These are phyloP conservation scores for Crocidura indochinensis DNA, from an alignment of 2,797 vertebrate species.

Conservation along the genomic window DNA sequence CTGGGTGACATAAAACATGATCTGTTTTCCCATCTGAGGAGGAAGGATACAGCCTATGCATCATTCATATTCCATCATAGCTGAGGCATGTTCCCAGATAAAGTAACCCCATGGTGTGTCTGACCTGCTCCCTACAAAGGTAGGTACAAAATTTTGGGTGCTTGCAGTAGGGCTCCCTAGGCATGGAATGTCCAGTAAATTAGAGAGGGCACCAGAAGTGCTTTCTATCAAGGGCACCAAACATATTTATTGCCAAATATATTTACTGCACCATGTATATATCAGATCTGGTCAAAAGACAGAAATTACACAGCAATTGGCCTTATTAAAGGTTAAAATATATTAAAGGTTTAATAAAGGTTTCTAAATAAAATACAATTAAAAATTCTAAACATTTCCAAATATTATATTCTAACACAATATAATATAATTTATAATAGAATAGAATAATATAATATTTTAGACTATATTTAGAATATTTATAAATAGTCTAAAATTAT, in stretches of 20 bases:
- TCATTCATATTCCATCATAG: neutral
- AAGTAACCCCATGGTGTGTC: too few species aligned
- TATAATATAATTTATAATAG: too few species aligned
- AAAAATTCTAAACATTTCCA: too few species aligned
- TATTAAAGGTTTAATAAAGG: neutral
- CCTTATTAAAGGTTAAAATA: neutral
- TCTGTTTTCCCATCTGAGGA: neutral
- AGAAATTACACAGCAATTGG: neutral
- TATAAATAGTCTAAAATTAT: too few species aligned
- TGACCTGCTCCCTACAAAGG: neutral
- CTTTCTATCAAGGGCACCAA: neutral
- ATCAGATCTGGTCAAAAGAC: neutral
- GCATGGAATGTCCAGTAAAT: neutral
- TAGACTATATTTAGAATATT: too few species aligned
- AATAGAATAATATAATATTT: too few species aligned
- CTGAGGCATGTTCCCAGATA: neutral
- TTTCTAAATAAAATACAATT: too few species aligned
- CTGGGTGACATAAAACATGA: neutral
- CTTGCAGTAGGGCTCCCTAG: neutral
- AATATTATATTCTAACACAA: too few species aligned
- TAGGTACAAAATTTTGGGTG: neutral
- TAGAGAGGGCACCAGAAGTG: neutral
- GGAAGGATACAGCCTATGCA: neutral
- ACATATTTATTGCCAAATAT: too few species aligned
- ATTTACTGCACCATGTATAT: too few species aligned